Conservation (phyloP, 2,113 vertebrate genomes). For the Maccullochella peelii region DNA sequence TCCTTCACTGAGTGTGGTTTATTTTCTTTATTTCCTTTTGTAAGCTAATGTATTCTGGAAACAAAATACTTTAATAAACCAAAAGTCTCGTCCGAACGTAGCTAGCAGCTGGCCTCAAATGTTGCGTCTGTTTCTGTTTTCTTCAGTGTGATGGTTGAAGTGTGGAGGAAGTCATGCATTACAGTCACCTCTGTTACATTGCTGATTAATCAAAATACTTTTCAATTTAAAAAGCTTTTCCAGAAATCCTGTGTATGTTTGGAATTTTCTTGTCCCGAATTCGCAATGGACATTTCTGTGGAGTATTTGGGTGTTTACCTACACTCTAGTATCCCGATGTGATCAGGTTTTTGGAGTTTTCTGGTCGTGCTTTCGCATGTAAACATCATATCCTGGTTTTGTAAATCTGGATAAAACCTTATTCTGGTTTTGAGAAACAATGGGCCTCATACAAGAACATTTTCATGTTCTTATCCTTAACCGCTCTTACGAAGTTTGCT, state of each 20-base stretch:
- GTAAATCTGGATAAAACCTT: background rate
- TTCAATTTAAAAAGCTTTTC: background rate
- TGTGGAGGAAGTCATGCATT: background rate
- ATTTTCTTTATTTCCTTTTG: background rate
- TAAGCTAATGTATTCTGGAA: background rate
- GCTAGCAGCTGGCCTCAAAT: background rate
- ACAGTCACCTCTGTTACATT: too few relatives aligned
- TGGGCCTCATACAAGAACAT: background rate
- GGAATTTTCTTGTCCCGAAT: background rate
- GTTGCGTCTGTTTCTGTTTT: background rate
- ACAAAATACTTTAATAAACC: background rate
- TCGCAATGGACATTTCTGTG: background rate
- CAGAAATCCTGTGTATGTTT: background rate
- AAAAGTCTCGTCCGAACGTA: background rate
- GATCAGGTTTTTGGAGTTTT: background rate
- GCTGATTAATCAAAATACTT: background rate
- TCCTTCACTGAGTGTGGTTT: background rate
- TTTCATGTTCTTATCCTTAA: background rate
- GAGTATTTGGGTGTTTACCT: background rate
- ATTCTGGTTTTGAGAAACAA: conserved; percentile 5
- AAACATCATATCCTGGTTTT: background rate
- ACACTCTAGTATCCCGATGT: background rate
- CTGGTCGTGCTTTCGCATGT: background rate
- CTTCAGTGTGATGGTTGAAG: background rate
- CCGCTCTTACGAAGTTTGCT: background rate